Conservation (phyloP, 2,797 vertebrate genomes). For the Pangasius krempfi region DNA sequence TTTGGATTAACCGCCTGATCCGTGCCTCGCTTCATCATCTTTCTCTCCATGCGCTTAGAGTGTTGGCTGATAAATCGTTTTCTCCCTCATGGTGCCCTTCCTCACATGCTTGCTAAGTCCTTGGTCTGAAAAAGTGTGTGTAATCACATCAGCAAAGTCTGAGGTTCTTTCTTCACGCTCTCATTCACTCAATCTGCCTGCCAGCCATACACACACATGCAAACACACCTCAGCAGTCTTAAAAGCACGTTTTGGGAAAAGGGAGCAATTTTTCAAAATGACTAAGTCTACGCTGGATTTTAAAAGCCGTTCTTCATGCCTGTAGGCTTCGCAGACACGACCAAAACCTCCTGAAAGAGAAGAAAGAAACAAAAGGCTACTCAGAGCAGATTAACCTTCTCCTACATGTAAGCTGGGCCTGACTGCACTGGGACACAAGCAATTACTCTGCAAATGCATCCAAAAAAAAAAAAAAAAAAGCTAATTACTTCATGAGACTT, state of each 20-base stretch:
- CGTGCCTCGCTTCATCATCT: conserved; percentile 36
- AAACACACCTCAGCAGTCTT: conserved; percentile 20
- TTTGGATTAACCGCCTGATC: conserved; percentile 67
- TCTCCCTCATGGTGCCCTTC: conserved; percentile 38
- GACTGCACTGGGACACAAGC: background rate
- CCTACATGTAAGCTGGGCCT: background rate
- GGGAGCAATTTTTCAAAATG: conserved; percentile 38
- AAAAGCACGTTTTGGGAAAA: conserved; percentile 50
- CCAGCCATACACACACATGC: conserved; percentile 36
- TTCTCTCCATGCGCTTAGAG: conserved; percentile 24
- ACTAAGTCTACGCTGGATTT: background rate
- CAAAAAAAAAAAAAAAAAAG: background rate
- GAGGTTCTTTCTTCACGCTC: conserved; percentile 57
- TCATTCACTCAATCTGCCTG: conserved; percentile 55
- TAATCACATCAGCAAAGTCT: conserved; percentile 60
- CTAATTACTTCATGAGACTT: background rate
- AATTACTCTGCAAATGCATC: background rate
- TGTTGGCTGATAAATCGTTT: conserved; percentile 64
- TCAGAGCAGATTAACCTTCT: background rate
- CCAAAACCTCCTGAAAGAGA: conserved; percentile 37
- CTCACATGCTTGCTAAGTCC: conserved; percentile 43
- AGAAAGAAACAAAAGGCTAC: conserved; percentile 32
- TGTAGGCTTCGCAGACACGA: background rate
- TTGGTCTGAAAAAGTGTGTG: conserved; percentile 54
- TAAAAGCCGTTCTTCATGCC: background rate